A percentile compares a stretch with the other conserved stretches of the same genome.
Evolutionary conservation across 1,140 invertebrate genomes (phyloP).

Genomic region (Panagrolaimus sp.): DNA sequence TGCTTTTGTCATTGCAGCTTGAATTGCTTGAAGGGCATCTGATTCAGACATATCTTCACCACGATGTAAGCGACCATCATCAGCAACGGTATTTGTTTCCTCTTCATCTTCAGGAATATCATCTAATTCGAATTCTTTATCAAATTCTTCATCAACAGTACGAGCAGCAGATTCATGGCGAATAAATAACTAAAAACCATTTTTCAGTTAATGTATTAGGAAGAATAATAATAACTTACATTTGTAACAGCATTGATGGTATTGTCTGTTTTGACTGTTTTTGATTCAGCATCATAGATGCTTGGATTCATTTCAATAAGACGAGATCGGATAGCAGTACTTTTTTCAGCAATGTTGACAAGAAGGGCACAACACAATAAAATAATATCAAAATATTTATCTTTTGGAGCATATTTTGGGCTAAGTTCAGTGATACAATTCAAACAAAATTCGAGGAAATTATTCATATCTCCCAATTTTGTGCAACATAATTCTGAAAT

Average conservation of each 20-base stretch:
- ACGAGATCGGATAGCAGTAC: neutral
- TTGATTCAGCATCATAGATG: neutral
- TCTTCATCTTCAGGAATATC: neutral
- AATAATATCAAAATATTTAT: neutral
- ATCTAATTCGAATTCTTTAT: neutral
- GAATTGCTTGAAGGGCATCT: neutral
- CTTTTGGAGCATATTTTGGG: conserved; percentile 5
- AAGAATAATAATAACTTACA: neutral
- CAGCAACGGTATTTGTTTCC: neutral
- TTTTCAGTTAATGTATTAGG: neutral
- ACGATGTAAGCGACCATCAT: conserved; percentile 2
- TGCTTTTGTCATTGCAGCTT: neutral
- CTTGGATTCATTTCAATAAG: neutral
- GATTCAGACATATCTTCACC: conserved; percentile 5
- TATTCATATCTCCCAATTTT: conserved; percentile 3
- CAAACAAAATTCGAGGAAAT: conserved; percentile 11
- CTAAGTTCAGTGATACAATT: neutral
- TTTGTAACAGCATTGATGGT: neutral
- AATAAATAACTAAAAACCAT: conserved; percentile 7
- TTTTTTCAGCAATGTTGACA: neutral
- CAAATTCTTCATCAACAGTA: neutral
- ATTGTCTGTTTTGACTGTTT: neutral
- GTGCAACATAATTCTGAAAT: neutral
- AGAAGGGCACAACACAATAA: neutral
- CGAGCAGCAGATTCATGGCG: neutral